These are phyloP conservation scores for Xiphophorus birchmanni DNA, from an alignment of 2,797 vertebrate genomes.

Conservation along the genomic window DNA sequence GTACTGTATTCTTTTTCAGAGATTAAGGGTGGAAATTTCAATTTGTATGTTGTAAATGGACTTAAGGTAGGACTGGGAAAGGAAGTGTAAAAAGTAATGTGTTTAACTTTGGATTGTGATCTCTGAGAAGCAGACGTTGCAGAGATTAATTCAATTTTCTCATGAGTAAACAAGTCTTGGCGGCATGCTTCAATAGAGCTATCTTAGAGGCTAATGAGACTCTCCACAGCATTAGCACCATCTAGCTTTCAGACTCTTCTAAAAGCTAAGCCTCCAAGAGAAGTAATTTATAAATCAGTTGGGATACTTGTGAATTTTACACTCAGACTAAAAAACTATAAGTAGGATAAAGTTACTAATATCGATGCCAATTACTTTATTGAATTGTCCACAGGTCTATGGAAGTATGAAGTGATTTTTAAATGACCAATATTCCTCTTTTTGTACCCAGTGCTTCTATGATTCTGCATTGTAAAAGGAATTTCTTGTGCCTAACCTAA, in stretches of 20 bases:
- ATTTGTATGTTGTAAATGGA: slow-evolving; percentile 35
- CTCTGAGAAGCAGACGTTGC: slow-evolving; percentile 5
- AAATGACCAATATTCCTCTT: not conserved
- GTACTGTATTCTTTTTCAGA: slow-evolving; percentile 29
- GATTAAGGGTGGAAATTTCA: slow-evolving; percentile 50
- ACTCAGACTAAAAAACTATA: not conserved
- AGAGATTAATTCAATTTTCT: not conserved
- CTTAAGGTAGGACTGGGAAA: slow-evolving; percentile 33
- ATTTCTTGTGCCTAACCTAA: not conserved
- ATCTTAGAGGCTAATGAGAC: not conserved
- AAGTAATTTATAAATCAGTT: not conserved
- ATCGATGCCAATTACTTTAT: not conserved
- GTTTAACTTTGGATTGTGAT: slow-evolving; percentile 11
- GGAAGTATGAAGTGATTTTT: not conserved
- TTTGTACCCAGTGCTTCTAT: not conserved
- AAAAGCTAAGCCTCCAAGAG: not conserved
- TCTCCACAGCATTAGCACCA: not conserved
- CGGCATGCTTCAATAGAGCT: not conserved
- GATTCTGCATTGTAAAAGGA: not conserved
- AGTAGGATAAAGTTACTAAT: not conserved
- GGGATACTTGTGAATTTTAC: not conserved
- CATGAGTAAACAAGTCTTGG: not conserved
- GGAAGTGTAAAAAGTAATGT: slow-evolving; percentile 19
- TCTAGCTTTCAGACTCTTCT: not conserved
- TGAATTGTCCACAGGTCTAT: not conserved